Evolutionary conservation across 1,140 invertebrate species (phyloP), one percentile per base, ranked within the genome.

Genomic region (Hydropsyche tenuis): DNA sequence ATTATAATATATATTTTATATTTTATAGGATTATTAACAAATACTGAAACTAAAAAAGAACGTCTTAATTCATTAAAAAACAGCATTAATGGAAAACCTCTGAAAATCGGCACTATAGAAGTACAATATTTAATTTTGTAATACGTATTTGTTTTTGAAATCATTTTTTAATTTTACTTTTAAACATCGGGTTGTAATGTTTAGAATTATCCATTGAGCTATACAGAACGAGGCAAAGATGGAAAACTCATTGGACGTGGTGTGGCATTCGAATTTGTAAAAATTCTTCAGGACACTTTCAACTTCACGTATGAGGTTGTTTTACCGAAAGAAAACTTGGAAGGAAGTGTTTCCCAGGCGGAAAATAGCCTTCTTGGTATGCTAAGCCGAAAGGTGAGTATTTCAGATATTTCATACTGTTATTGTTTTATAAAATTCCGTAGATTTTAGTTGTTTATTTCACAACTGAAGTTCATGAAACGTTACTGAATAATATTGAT

Each of bases 261-360:
- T 3, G 88, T 92, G 12, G 90, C 91, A 0, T 94, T 94, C 79
- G 84, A 90, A 42, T 82, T 94, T 30, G 80, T 95, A 0, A 80
- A 92, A n/a, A 87, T 92, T 16, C 81, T 94, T 0, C 84, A 86
- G 48, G 75, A 88, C 53, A 90, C 89, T 79, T 90, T 89, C 74
- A 90, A 91, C 73, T 94, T 94, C 66, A 91, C 89, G 0, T 93
- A 91, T 71, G 88, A 88, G 7, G 85, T 94, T 0, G 78, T 90
- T 0, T 76, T 87, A 42, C 90, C 92, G 0, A 80, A 86, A 18
- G 83, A 84, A 14, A 88, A 90, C 73, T 81, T 83, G 6, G 82
- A 90, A 69, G 84, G 88, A 0, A 84, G 85, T 56, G 83, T 84
- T 5, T 72, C 22, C 1, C 74, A 75, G 14, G 77, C 80, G 12